Percentiles rank a stretch among this genome's conserved stretches.
Conservation (phyloP, 2,888 invertebrate species). For the Drosophila austrosaltans region DNA sequence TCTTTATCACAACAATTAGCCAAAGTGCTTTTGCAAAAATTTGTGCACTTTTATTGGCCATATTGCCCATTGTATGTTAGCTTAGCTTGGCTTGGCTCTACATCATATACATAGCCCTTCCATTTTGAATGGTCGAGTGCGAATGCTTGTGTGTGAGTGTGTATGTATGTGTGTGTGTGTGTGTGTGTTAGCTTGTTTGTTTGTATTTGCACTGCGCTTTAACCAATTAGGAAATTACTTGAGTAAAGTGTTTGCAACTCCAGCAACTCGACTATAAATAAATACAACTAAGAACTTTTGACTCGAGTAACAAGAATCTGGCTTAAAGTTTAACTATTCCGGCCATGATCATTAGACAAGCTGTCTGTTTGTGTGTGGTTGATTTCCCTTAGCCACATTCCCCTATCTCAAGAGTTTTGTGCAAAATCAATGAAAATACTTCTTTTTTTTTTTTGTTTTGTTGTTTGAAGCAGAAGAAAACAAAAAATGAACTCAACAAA, state of each 20-base stretch:
- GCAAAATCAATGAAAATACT: constrained; percentile 46
- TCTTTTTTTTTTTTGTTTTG: constrained; percentile 38
- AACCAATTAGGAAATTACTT: constrained; percentile 69
- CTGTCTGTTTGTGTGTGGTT: constrained; percentile 15
- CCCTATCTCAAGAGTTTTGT: background rate
- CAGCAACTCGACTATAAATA: constrained; percentile 21
- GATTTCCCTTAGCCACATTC: background rate
- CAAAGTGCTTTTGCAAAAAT: constrained; percentile 53
- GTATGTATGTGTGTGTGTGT: constrained; percentile 20
- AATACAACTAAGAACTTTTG: constrained; percentile 45
- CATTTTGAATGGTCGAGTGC: constrained; percentile 37
- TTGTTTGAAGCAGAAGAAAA: constrained; percentile 6
- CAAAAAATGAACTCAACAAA: constrained; percentile 11
- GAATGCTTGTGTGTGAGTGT: constrained; percentile 14
- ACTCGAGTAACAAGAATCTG: constrained; percentile 11
- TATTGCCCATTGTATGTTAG: constrained; percentile 45
- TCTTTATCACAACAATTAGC: constrained; percentile 57
- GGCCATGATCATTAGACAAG: constrained; percentile 38
- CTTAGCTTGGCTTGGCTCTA: constrained; percentile 9
- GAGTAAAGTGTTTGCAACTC: constrained; percentile 46
- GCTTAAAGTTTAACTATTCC: constrained; percentile 28
- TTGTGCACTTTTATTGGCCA: constrained; percentile 48
- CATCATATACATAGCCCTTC: constrained; percentile 17
- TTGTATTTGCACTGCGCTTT: constrained; percentile 40
- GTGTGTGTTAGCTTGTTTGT: constrained; percentile 19